These are phyloP conservation scores for Ceyx cyanopectus DNA, from an alignment of 2,113 vertebrate species.

Conservation along the genomic window DNA sequence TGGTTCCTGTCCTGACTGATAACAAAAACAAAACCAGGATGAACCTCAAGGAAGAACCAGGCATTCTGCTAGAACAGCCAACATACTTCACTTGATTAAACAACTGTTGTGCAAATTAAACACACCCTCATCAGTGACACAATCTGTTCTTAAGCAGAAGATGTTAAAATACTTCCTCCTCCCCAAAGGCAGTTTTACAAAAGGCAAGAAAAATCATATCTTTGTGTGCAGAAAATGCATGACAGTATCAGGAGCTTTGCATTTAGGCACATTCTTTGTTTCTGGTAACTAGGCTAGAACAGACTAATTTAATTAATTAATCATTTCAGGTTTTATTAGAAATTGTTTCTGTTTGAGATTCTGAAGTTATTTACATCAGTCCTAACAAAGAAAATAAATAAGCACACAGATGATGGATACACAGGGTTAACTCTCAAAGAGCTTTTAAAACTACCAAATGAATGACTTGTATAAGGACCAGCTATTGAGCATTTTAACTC, in stretches of 20 bases:
- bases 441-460: background rate
- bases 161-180: constrained; percentile 23
- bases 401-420: background rate
- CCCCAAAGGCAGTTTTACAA: background rate
- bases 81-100: constrained; percentile 9
- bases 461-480: background rate
- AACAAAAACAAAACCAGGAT: constrained; percentile 41
- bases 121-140: constrained; percentile 42
- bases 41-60: constrained; percentile 44
- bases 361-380: background rate
- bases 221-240: background rate
- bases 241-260: background rate
- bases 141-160: constrained; percentile 35
- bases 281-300: background rate
- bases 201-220: background rate
- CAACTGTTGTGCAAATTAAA: constrained; percentile 53
- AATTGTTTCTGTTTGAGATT: background rate
- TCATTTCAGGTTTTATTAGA: background rate
- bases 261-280: background rate
- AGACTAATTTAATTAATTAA: background rate
- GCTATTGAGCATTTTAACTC: background rate
- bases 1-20: constrained; percentile 53
- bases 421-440: background rate
- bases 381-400: background rate
- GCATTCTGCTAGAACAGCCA: background rate